Evolutionary conservation across 2,888 invertebrate species (phyloP), one percentile per base, ranked within the genome.

Genomic region (Volucella bombylans): DNA sequence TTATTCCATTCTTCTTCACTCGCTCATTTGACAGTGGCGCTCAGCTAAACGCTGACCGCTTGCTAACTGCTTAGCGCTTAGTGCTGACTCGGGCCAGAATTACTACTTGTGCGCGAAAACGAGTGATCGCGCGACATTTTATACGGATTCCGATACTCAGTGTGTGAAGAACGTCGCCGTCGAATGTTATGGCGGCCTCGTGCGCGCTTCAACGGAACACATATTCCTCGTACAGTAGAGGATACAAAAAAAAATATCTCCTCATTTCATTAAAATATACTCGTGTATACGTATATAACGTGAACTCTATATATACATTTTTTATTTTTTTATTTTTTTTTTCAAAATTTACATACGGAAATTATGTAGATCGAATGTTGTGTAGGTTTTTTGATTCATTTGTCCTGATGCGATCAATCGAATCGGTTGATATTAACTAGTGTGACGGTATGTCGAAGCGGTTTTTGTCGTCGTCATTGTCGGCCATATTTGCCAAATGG

Each of bases 351-450:
- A 50, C 55, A 74, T 76, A 81, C 68, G 74, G 38, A 76, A 68
- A 74, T 80, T 80, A 74, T 65, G 57, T 76, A 62, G 81, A 81
- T 65, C 67, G 57, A 55, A 67, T 65, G 61, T 72, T 59, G 77
- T 67, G 72, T 82, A 72, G 74, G 69, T 74, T 80, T 74, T 83
- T 82, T 71, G 43, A 83, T 55, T 83, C 83, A 83, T 83, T 83
- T 83, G 83, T 83, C 67, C 71, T 71, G 74, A 80, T 83, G 83
- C 74, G 79, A 83, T 83, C 83, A 80, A 65, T 83, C 83, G 80
- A 80, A 62, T 65, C 74, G 80, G 83, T 76, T 59, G 78, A 10
- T 45, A 45, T 79, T 72, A 23, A 50, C 57, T 10, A 43, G 43
- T 61, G 69, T 83, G 49, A 83, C 74, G 73, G 69, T 74, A 47